Evolutionary conservation across 2,888 invertebrate genomes (phyloP), one percentile per base, ranked within the genome.

Genomic region (Aelia acuminata): DNA sequence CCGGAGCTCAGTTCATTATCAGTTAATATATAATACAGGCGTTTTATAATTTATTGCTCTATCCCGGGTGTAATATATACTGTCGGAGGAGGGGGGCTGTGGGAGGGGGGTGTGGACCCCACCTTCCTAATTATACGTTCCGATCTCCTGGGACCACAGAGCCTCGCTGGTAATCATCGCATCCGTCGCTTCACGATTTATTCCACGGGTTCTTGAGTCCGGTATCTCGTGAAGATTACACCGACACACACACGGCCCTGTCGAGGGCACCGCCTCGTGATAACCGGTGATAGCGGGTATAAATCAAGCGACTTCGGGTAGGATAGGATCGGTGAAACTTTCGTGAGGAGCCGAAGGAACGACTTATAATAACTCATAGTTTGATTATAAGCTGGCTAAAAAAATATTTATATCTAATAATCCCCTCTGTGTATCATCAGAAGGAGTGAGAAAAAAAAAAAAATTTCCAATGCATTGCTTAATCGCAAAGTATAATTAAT

Each of bases 21-120:
- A 89, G 89, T 89, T 89, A 89, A 89, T 89, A 89, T 89, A 89
- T 89, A 89, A 89, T 89, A 88, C 88, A 89, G 88, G 89, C 89
- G 89, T 89, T 89, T 89, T 88, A 89, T 89, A 89, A 89, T 89
- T 89, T 89, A 89, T 89, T 26, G 88, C 87, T 87, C 89, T 88
- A 88, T 87, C 88, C 87, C 85, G 88, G 84, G 88, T 89, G 89
- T 89, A 89, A 89, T 88, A 89, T 89, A 89, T 89, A 88, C 80
- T 43, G 80, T 43, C 22, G 22, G n/a, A n/a, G 80, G 80, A 43
- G 22, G 75, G 22, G 7, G 15, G 26, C 3, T 20, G 35, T 3
- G 20, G 39, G 31, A 22, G 75, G 75, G 75, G 75, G 39, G 80
- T 80, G 80, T 80, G 80, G 80, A 80, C 80, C 80, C 80, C 80